These are phyloP conservation scores for Himantopus leucocephalus DNA, from an alignment of 2,113 vertebrate genomes.

Conservation along the genomic window DNA sequence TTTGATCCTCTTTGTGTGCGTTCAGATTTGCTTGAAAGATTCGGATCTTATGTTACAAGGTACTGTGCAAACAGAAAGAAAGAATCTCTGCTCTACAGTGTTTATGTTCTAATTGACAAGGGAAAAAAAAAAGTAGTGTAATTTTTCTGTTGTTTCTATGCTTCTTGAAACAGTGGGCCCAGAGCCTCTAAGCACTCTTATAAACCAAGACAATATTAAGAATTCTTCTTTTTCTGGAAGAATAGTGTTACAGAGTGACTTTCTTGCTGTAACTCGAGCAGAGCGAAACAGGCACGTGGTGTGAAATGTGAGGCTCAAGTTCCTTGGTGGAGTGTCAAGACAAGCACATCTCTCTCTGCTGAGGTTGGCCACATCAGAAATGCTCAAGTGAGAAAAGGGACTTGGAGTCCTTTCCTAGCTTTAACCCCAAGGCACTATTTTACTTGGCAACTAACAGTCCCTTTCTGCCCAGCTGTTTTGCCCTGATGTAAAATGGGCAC, in stretches of 20 bases:
- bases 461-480: not conserved
- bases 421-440: not conserved
- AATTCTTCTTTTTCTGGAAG: not conserved
- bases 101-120: not conserved
- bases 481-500: not conserved
- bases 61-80: not conserved
- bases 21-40: not conserved
- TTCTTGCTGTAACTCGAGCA: not conserved
- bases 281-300: rapidly evolving
- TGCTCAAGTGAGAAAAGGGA: not conserved
- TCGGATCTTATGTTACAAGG: not conserved
- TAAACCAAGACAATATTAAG: not conserved
- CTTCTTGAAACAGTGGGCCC: not conserved
- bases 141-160: not conserved
- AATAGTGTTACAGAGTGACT: not conserved
- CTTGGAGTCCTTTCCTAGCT: not conserved
- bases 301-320: not conserved
- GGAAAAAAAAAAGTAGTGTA: not conserved
- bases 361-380: not conserved
- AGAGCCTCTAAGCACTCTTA: not conserved
- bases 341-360: not conserved
- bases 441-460: not conserved
- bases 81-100: not conserved
- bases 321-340: not conserved
- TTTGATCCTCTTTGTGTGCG: not conserved